These are phyloP conservation scores for Torymus auratus DNA, from an alignment of 2,888 invertebrate genomes.

Conservation along the genomic window DNA sequence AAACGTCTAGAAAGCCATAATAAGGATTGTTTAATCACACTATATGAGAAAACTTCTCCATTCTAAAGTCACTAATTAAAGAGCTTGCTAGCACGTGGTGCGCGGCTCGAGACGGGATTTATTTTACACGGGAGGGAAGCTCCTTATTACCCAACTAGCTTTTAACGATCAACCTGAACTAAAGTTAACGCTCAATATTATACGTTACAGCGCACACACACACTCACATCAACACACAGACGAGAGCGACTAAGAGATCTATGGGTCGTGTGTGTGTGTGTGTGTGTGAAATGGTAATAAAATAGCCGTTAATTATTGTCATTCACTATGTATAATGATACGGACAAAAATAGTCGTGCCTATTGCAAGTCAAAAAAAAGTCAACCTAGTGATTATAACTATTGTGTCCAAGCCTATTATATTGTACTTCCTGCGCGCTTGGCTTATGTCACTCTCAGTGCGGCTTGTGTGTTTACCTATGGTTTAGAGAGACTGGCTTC, in stretches of 20 bases:
- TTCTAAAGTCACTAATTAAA: slow-evolving; percentile 50
- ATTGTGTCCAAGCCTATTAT: too few relatives aligned
- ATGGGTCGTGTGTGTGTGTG: too few relatives aligned
- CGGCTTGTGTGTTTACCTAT: slow-evolving; percentile 48
- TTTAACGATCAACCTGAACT: slow-evolving; percentile 46
- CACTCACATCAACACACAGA: too few relatives aligned
- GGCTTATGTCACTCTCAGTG: background rate
- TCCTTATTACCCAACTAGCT: slow-evolving; percentile 37
- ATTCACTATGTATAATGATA: too few relatives aligned
- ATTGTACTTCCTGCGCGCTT: too few relatives aligned
- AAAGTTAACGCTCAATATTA: slow-evolving; percentile 27
- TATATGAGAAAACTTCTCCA: slow-evolving; percentile 47
- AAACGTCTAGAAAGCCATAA: slow-evolving; percentile 46
- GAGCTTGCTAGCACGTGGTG: slow-evolving; percentile 10
- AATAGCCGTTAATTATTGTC: too few relatives aligned
- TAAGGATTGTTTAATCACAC: slow-evolving; percentile 48
- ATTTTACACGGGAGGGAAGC: slow-evolving; percentile 49
- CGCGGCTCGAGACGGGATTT: slow-evolving; percentile 25
- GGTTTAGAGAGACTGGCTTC: slow-evolving; percentile 54
- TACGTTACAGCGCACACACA: too few relatives aligned
- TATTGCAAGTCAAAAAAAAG: too few relatives aligned
- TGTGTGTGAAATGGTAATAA: too few relatives aligned
- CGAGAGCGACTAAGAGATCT: too few relatives aligned
- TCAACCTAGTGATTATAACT: too few relatives aligned
- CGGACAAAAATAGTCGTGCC: too few relatives aligned